A percentile compares a stretch with the other conserved stretches of the same genome.
Evolutionary conservation across 2,888 invertebrate genomes (phyloP).

Genomic region (Caenorhabditis angaria): DNA sequence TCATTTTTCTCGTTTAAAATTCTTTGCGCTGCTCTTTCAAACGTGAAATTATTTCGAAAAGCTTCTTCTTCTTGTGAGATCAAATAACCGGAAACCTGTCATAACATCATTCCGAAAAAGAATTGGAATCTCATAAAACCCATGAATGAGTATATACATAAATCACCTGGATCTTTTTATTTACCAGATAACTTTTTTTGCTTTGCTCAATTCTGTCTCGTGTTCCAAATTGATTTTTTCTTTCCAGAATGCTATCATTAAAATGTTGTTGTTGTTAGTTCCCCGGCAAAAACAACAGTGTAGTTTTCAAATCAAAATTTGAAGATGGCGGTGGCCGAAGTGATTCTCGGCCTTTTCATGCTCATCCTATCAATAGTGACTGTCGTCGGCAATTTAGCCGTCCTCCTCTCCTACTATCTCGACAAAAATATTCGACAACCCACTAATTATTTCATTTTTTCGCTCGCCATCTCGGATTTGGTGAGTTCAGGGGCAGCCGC

Average conservation of each 20-base stretch:
- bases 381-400: slow-evolving; percentile 84
- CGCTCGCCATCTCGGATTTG: slow-evolving; percentile 86
- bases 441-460: slow-evolving; percentile 98
- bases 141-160: no score
- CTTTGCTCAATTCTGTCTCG: neutral
- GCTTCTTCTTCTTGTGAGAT: neutral
- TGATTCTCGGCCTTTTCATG: slow-evolving; percentile 51
- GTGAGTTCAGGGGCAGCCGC: no score
- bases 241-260: neutral
- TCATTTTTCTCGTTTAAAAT: neutral
- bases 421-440: slow-evolving; percentile 82
- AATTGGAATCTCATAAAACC: no score
- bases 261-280: neutral
- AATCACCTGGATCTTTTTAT: no score
- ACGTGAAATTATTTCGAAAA: neutral
- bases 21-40: neutral
- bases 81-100: neutral
- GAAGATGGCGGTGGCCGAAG: slow-evolving; percentile 34
- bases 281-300: neutral
- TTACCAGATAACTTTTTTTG: no score
- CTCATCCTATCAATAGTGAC: slow-evolving; percentile 66
- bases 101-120: neutral
- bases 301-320: slow-evolving; percentile 12
- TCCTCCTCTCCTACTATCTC: slow-evolving; percentile 70
- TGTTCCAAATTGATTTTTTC: neutral